Evolutionary conservation across 2,888 invertebrate species (phyloP), one percentile per base, ranked within the genome.

Genomic region (Cheilosia grossa): DNA sequence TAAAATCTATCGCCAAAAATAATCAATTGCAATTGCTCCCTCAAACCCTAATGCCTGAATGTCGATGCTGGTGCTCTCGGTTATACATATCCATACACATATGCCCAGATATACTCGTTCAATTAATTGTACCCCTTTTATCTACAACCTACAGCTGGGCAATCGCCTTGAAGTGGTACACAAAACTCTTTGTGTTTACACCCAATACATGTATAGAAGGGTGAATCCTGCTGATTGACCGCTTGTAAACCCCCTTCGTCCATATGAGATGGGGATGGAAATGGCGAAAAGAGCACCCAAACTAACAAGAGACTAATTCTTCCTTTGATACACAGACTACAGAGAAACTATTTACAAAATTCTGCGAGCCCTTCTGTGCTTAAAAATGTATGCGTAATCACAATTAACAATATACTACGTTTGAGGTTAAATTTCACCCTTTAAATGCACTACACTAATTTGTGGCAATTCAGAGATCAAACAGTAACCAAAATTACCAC

Each of bases 91-190:
- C 37, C 3, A 37, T 13, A 37, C 13, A 37, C 17, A 30, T 9
- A 30, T 42, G 58, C 19, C 15, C 54, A 19, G 47, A 54, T 44
- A 24, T 21, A 72, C 40, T 51, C 37, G 56, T 63, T 67, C 37
- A 61, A 77, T 75, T 85, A 81, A 85, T 75, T 85, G 54, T 63
- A 85, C 81, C 81, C 85, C 85, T 85, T 85, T 85, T 81, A 81
- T 85, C 72, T 70, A 19, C 47, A 66, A 59, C 51, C 42, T 33
- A 24, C 63, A 54, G 78, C 70, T 74, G 40, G 64, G 54, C 70
- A 75, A 66, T 80, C 70, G 70, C 61, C 75, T 81, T 79, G 51
- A 80, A 79, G 70, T 79, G 74, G 70, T 70, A 69, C 27, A 74
- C 51, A 51, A 19, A 21, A 67, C 15, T 58, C 58, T 56, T 63